phyloP scores from a whole-genome alignment of 2,888 invertebrate genomes.

The Drosophila quinaria region DNA sequence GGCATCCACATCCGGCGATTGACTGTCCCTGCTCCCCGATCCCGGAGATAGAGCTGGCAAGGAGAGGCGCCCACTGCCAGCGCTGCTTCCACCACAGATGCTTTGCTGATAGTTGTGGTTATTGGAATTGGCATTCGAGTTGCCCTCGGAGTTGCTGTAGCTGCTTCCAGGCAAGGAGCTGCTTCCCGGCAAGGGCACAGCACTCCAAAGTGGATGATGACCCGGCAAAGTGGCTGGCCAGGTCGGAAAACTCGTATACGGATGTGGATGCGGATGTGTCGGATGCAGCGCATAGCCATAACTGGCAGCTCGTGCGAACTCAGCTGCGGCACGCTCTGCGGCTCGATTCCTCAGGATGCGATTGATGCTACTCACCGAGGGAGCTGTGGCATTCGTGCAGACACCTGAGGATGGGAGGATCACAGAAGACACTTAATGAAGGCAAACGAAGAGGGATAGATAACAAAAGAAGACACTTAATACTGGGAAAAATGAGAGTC shows the following conservation, averaged over 20 bases:
- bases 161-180: slow-evolving; percentile 36
- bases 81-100: slow-evolving; percentile 56
- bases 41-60: slow-evolving; percentile 87
- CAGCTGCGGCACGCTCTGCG: slow-evolving; percentile 97
- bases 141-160: slow-evolving; percentile 39
- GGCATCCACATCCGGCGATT: slow-evolving; percentile 85
- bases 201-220: slow-evolving; percentile 87
- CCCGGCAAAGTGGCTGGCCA: slow-evolving; percentile 86
- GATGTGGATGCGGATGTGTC: slow-evolving; percentile 86
- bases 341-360: slow-evolving; percentile 97
- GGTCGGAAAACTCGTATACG: slow-evolving; percentile 88
- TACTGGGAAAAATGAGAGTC: neutral
- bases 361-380: slow-evolving; percentile 98
- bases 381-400: slow-evolving; percentile 97
- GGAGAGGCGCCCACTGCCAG: slow-evolving; percentile 86
- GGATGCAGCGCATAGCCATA: slow-evolving; percentile 93
- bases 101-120: slow-evolving; percentile 34
- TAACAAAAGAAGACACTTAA: neutral
- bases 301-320: slow-evolving; percentile 96
- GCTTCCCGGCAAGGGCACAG: slow-evolving; percentile 79
- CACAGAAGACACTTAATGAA: neutral
- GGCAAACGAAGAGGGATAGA: neutral
- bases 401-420: slow-evolving; percentile 89
- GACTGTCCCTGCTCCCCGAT: slow-evolving; percentile 85
- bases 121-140: slow-evolving; percentile 38